Percentiles rank a stretch among this genome's conserved stretches.
phyloP scores from a whole-genome alignment of 2,888 invertebrate species.

The Calliscelio sp. region DNA sequence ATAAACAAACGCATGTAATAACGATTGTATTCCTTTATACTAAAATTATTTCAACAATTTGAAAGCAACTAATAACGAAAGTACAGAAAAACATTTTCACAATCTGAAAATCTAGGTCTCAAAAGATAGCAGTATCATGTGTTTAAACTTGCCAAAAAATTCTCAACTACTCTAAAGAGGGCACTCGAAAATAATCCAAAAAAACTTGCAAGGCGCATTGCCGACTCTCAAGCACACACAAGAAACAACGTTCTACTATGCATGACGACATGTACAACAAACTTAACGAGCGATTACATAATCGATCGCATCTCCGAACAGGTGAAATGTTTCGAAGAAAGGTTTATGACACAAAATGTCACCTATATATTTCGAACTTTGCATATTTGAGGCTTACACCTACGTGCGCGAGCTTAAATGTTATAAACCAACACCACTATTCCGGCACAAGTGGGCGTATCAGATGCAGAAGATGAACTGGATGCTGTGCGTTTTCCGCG shows the following conservation, averaged over 20 bases:
- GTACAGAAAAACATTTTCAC: background rate
- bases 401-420: conserved; percentile 34
- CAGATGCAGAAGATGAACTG: conserved; percentile 53
- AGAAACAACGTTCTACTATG: background rate
- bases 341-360: conserved; percentile 49
- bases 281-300: conserved; percentile 45
- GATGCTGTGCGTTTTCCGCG: conserved; percentile 52
- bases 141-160: background rate
- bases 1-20: too few species aligned
- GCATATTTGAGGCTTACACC: conserved; percentile 53
- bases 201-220: background rate
- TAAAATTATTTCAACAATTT: too few species aligned
- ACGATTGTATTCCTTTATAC: too few species aligned
- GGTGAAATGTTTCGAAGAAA: conserved; percentile 37
- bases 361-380: conserved; percentile 9
- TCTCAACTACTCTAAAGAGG: background rate
- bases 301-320: conserved; percentile 39
- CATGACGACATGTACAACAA: conserved; percentile 5
- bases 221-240: background rate
- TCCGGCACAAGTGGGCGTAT: conserved; percentile 42
- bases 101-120: conserved; percentile 2
- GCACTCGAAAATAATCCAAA: background rate
- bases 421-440: conserved; percentile 11
- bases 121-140: background rate
- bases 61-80: too few species aligned